phyloP scores from a whole-genome alignment of 1,140 invertebrate species.

The Heliconius congener region DNA sequence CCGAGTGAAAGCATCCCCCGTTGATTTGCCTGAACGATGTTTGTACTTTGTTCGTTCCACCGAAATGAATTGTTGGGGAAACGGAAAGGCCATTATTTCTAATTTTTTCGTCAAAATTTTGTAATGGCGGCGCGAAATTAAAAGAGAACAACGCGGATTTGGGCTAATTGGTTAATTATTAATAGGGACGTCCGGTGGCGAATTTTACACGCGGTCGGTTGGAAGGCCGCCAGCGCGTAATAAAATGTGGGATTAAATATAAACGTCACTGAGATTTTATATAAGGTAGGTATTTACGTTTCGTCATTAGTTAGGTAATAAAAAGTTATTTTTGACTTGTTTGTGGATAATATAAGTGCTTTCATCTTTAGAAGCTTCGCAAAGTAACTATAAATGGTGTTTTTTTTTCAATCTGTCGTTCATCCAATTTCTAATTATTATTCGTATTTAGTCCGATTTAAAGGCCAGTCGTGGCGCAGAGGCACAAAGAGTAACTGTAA shows the following conservation, averaged over 20 bases:
- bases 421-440: no score
- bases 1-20: conserved; percentile 43
- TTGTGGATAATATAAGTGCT: no score
- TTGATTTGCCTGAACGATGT: conserved; percentile 50
- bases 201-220: conserved; percentile 61
- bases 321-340: neutral
- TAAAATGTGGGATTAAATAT: conserved; percentile 51
- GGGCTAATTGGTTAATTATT: conserved; percentile 72
- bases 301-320: conserved; percentile 2
- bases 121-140: conserved; percentile 62
- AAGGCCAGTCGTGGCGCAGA: no score
- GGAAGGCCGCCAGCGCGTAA: conserved; percentile 57
- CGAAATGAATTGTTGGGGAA: conserved; percentile 53
- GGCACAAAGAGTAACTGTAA: no score
- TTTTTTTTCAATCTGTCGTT: no score
- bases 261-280: conserved; percentile 23
- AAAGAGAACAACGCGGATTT: conserved; percentile 64
- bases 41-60: conserved; percentile 44
- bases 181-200: conserved; percentile 59
- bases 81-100: conserved; percentile 50
- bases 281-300: conserved; percentile 16
- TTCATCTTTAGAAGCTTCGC: no score
- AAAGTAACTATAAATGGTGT: no score
- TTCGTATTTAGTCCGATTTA: no score
- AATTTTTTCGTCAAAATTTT: conserved; percentile 51